Evolutionary conservation across 2,888 invertebrate genomes (phyloP), one percentile per base, ranked within the genome.

Genomic region (Keiferia lycopersicella): DNA sequence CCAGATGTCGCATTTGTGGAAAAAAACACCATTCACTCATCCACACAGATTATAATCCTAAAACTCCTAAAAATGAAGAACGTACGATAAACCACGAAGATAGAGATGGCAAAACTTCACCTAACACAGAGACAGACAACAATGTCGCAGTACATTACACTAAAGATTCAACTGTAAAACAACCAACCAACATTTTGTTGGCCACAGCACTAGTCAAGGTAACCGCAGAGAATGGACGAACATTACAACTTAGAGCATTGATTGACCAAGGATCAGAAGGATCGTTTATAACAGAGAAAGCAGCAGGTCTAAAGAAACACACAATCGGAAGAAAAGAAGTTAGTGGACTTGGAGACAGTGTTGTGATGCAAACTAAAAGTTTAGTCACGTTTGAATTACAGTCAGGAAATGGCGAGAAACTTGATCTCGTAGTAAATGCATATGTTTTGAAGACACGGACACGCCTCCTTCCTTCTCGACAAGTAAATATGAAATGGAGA

Each of bases 181-280:
- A 50, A 16, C n/a, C n/a, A n/a, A n/a, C n/a, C n/a, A n/a, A n/a
- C n/a, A 62, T 63, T 0, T 39, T 67, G 12, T 12, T 67, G 14
- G 65, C 67, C 0, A 67, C 67, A 12, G 65, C 67, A 4, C 0
- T 63, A 12, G 57, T 67, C 1, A 61, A 45, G 10, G 30, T n/a
- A 0, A 18, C 20, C 4, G 39, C 56, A 59, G 18, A 0, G 50
- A 65, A 63, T 58, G 68, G 67, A 10, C 57, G 41, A 11, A 39
- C 0, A 30, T 62, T 50, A n/a, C 18, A 26, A 6, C 7, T 66
- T 20, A 39, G 70, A 38, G 67, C 67, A 1, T 64, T 72, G 41
- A 10, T 72, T 1, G 71, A 71, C 58, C 70, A 67, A 59, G 70
- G 73, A 0, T 71, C 71, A 4, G 48, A 69, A 61, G 67, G 68